Percentiles rank a stretch among this genome's conserved stretches.
Conservation (phyloP, 2,113 vertebrate species). For the Pycnonotus jocosus region DNA sequence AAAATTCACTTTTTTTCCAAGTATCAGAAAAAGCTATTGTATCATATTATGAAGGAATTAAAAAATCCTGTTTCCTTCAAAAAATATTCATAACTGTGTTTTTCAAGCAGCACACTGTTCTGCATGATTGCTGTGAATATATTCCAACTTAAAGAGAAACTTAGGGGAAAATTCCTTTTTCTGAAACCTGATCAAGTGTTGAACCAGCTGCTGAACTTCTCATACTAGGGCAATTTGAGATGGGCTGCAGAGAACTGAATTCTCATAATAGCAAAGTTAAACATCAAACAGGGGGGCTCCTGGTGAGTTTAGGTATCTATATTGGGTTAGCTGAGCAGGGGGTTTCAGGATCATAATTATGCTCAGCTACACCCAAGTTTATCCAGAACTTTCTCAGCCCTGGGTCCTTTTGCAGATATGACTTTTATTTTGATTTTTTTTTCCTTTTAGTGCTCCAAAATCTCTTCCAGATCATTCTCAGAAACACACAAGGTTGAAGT, state of each 20-base stretch:
- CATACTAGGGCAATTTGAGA: neutral
- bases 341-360: neutral
- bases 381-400: neutral
- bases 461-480: neutral
- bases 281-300: neutral
- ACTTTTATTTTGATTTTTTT: neutral
- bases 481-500: neutral
- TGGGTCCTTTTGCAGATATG: neutral
- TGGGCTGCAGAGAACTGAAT: neutral
- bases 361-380: neutral
- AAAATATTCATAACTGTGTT: neutral
- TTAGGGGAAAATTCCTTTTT: neutral
- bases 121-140: neutral
- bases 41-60: neutral
- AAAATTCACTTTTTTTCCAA: neutral
- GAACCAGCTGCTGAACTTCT: conserved; percentile 2
- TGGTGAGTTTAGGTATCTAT: neutral
- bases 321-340: neutral
- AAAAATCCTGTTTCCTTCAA: neutral
- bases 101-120: neutral
- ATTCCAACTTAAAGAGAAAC: neutral
- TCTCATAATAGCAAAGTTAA: neutral
- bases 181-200: conserved; percentile 15
- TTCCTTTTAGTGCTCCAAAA: neutral
- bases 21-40: neutral